Evolutionary conservation across 64 coral and sea anemone genomes (phyloP), one percentile per base, ranked within the genome.

Genomic region (Dendrophyllia cribrosa): DNA sequence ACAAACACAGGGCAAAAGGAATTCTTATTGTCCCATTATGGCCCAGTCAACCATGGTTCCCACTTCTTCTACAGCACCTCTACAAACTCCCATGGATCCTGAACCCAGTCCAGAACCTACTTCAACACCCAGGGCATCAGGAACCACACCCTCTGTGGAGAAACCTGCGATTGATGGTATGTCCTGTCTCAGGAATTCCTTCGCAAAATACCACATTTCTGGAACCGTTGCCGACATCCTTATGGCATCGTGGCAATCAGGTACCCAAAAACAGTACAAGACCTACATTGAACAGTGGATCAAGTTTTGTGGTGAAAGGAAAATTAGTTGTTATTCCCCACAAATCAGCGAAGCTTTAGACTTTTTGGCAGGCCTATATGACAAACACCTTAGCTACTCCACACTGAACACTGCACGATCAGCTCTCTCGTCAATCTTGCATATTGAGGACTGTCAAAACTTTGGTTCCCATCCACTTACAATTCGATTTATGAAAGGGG

Each of bases 171-270:
- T 65, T 89, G 87, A 78, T 89, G 87, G 87, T 89, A 24, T 89
- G 87, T 89, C 73, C 87, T 89, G 72, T 89, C 58, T 90, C 88
- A 90, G 88, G 63, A 79, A 71, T 70, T 70, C 88, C 34, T 79
- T 90, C 75, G 21, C 60, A 83, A 81, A 82, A 44, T 63, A 91
- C 25, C 83, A 83, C 19, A 58, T 91, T 91, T 91, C 78, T 74
- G 26, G 77, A 50, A 19, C 83, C 77, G 49, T 82, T 83, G 52
- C 89, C 20, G 25, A 72, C 43, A 45, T 72, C 0, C 8, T 72
- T 25, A 43, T 46, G 26, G 70, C 70, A 23, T 23, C 66, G 1
- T 23, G 66, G 66, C 66, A 2, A 16, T 66, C 63, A 14, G 63
- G 63, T 19, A 69, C 66, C 20, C 61, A 66, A 34, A 34, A 34